A percentile compares a stretch with the other conserved stretches of the same genome.
Evolutionary conservation across 2,113 vertebrate genomes (phyloP).

Genomic region (Chascanopsetta lugubris): DNA sequence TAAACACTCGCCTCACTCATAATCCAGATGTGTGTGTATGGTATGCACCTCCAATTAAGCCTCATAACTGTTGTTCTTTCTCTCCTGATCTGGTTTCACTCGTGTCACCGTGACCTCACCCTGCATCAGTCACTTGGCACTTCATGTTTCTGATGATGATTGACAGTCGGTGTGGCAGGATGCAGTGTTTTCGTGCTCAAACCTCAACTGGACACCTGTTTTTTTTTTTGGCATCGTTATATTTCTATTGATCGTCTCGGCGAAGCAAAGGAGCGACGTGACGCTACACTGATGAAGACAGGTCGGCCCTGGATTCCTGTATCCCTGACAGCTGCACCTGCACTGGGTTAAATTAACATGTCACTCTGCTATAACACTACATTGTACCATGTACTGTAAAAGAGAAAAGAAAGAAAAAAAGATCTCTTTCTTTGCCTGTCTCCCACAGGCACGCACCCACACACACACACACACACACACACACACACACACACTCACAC

Average conservation of each 20-base stretch:
- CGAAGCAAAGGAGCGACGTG: slow-evolving; percentile 21
- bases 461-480: slow-evolving; percentile 28
- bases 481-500: slow-evolving; percentile 20
- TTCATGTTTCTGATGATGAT: slow-evolving; percentile 15
- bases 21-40: not conserved
- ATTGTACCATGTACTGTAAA: slow-evolving; percentile 41
- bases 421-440: not conserved
- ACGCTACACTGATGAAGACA: slow-evolving; percentile 48
- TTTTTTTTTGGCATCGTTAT: slow-evolving; percentile 28
- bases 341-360: slow-evolving; percentile 73
- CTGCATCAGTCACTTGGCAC: not conserved
- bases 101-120: not conserved
- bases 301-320: slow-evolving; percentile 32
- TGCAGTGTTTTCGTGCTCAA: not conserved
- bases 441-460: not conserved
- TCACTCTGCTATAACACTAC: slow-evolving; percentile 70
- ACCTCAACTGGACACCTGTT: slow-evolving; percentile 4
- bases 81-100: not conserved
- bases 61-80: not conserved
- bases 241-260: slow-evolving; percentile 51
- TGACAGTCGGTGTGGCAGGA: slow-evolving; percentile 9
- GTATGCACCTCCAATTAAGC: not conserved
- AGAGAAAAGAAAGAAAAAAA: no score
- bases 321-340: slow-evolving; percentile 35
- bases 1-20: no score